Percentiles rank a stretch among this genome's conserved stretches.
Conservation (phyloP, 1,140 invertebrate genomes). For the Anthonomus grandis region DNA sequence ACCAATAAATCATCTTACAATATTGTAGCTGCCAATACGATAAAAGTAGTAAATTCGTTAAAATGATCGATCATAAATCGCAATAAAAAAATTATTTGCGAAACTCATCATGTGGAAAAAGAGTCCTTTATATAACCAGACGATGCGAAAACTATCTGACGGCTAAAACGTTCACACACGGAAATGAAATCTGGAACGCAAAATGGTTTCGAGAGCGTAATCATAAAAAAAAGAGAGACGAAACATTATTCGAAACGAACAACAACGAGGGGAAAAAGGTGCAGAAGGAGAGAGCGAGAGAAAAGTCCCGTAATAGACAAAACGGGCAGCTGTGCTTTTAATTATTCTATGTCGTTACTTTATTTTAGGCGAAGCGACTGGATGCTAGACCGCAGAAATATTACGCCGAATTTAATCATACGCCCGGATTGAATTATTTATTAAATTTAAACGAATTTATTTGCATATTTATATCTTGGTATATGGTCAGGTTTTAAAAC, state of each 20-base stretch:
- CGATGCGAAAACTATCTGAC: background rate
- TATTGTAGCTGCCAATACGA: too few relatives aligned
- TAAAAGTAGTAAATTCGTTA: too few relatives aligned
- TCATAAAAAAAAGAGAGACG: background rate
- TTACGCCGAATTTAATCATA: background rate
- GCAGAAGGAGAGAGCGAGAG: too few relatives aligned
- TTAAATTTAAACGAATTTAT: background rate
- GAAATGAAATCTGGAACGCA: slow-evolving; percentile 1
- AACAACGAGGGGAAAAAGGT: background rate
- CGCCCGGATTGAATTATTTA: background rate
- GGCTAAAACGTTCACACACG: background rate
- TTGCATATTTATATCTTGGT: too few relatives aligned
- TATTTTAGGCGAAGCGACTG: background rate
- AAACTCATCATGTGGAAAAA: background rate
- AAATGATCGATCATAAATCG: too few relatives aligned
- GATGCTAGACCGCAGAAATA: background rate
- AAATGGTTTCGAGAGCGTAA: slow-evolving; percentile 1
- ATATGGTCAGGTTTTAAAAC: too few relatives aligned
- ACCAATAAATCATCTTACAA: too few relatives aligned
- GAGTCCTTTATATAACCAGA: too few relatives aligned
- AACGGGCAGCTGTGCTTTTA: slow-evolving; percentile 1
- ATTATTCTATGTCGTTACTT: background rate
- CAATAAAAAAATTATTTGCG: too few relatives aligned
- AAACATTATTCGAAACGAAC: background rate
- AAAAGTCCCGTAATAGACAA: slow-evolving; percentile 2